These are phyloP conservation scores for Mechanitis mazaeus DNA, from an alignment of 2,888 invertebrate species.

Conservation along the genomic window DNA sequence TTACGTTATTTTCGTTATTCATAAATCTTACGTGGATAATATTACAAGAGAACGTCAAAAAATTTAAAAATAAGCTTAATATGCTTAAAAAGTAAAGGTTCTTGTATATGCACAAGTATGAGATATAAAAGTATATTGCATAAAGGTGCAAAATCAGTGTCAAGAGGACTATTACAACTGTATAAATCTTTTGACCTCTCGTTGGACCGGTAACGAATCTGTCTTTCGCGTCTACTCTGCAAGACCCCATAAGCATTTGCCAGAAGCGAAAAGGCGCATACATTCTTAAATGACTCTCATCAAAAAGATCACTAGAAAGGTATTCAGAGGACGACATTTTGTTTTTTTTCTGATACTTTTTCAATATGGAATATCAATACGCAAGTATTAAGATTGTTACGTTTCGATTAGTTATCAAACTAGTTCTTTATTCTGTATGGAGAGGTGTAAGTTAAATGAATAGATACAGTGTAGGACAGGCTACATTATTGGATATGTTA, in stretches of 20 bases:
- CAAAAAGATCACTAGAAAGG: constrained; percentile 47
- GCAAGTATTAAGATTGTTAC: too few relatives aligned
- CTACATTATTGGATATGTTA: too few relatives aligned
- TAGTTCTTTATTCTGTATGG: too few relatives aligned
- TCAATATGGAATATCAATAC: not conserved
- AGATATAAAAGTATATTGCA: constrained; percentile 14
- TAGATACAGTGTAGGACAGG: too few relatives aligned
- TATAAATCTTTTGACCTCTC: constrained; percentile 43
- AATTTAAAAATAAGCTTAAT: constrained; percentile 26
- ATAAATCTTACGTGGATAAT: constrained; percentile 47
- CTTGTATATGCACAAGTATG: constrained; percentile 11
- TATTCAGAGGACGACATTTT: constrained; percentile 36
- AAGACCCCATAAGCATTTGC: constrained; percentile 44
- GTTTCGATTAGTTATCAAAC: too few relatives aligned
- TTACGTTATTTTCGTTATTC: constrained; percentile 41
- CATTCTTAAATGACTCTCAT: constrained; percentile 41
- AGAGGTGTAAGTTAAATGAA: too few relatives aligned
- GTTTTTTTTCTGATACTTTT: not conserved
- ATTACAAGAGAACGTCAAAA: constrained; percentile 33
- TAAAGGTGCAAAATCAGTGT: constrained; percentile 18
- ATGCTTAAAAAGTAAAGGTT: constrained; percentile 21
- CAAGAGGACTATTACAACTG: constrained; percentile 31
- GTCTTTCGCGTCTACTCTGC: constrained; percentile 44
- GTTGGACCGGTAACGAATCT: constrained; percentile 45
- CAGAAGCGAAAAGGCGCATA: constrained; percentile 37